phyloP scores from a whole-genome alignment of 30 jellyfish, hydroid and myxozoan genomes.

The Aurelia sp. region DNA sequence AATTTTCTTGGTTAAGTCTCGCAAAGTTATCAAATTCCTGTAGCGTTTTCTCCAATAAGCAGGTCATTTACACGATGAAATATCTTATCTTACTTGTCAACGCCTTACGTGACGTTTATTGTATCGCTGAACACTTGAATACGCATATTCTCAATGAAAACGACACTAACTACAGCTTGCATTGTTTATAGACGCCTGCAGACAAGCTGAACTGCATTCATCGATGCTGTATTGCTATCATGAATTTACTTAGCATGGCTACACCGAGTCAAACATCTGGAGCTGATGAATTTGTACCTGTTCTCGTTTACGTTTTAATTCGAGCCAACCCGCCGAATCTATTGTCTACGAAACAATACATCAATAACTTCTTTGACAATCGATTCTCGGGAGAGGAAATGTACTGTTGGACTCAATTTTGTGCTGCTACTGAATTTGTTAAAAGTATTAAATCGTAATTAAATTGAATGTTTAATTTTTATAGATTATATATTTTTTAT shows the following conservation, averaged over 20 bases:
- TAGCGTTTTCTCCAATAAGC: too few relatives aligned
- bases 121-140: not conserved
- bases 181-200: slow-evolving; percentile 90
- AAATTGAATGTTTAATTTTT: too few relatives aligned
- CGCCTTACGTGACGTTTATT: not conserved
- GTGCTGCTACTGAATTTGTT: slow-evolving; percentile 94
- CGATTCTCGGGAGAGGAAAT: slow-evolving; percentile 95
- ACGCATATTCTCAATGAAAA: not conserved
- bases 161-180: slow-evolving; percentile 6
- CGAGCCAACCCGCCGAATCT: slow-evolving; percentile 99
- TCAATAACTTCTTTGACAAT: slow-evolving; percentile 81
- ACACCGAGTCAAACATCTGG: slow-evolving; percentile 95
- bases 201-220: slow-evolving; percentile 95
- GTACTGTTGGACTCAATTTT: slow-evolving; percentile 99
- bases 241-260: slow-evolving; percentile 99
- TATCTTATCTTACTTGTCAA: too few relatives aligned
- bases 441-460: slow-evolving; percentile 57
- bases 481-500: too few relatives aligned
- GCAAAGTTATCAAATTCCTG: too few relatives aligned
- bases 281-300: slow-evolving; percentile 99
- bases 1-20: too few relatives aligned
- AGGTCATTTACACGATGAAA: too few relatives aligned
- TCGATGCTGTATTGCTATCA: slow-evolving; percentile 97
- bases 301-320: slow-evolving; percentile 94
- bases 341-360: slow-evolving; percentile 95